phyloP scores from a whole-genome alignment of 2,113 vertebrate genomes.

The Colossoma macropomum region DNA sequence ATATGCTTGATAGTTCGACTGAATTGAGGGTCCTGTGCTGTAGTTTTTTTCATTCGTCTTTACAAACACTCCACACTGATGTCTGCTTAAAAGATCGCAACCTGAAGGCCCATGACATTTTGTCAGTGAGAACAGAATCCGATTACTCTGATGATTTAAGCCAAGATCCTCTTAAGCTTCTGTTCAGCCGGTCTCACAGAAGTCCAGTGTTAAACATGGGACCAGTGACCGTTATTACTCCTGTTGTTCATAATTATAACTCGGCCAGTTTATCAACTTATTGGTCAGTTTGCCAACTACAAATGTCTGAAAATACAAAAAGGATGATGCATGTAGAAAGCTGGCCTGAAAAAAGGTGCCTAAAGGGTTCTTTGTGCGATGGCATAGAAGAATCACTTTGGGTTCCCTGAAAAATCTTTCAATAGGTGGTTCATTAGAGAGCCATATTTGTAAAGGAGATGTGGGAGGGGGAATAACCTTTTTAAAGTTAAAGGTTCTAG shows the following conservation, averaged over 20 bases:
- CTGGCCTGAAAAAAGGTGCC: not conserved
- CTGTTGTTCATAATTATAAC: not conserved
- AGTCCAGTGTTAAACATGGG: not conserved
- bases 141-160: slow-evolving; percentile 77
- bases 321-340: not conserved
- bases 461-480: no score
- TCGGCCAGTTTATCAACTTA: not conserved
- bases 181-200: slow-evolving; percentile 57
- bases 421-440: no score
- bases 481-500: no score
- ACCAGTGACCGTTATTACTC: not conserved
- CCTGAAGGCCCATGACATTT: slow-evolving; percentile 65
- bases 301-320: not conserved
- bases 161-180: slow-evolving; percentile 66
- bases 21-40: not conserved
- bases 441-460: no score
- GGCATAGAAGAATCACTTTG: no score
- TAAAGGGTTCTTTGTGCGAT: not conserved
- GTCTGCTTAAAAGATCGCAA: slow-evolving; percentile 72
- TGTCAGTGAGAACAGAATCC: slow-evolving; percentile 70
- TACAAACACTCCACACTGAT: slow-evolving; percentile 53
- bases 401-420: no score
- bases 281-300: not conserved
- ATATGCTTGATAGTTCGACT: no score
- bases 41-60: not conserved